These are phyloP conservation scores for Lasioglossum lativentre DNA, from an alignment of 2,888 invertebrate species.

Conservation along the genomic window DNA sequence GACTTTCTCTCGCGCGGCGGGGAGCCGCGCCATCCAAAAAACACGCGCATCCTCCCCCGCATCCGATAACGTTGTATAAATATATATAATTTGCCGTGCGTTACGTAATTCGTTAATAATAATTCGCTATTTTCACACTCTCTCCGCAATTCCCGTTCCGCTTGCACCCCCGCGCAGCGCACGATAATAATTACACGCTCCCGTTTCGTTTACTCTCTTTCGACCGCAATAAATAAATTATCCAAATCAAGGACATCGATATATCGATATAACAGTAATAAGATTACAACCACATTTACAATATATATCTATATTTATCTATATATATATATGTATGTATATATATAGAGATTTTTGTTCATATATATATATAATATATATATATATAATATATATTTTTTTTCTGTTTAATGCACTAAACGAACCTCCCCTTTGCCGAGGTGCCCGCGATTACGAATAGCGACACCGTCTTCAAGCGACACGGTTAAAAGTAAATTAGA, in stretches of 20 bases:
- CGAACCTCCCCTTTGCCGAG: conserved; percentile 68
- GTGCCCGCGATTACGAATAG: conserved; percentile 66
- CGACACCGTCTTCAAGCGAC: conserved; percentile 62
- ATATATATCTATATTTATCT: conserved; percentile 71
- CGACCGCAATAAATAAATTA: conserved; percentile 82
- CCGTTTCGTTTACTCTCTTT: conserved; percentile 50
- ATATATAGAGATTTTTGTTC: conserved; percentile 37
- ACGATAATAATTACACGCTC: conserved; percentile 67
- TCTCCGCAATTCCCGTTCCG: conserved; percentile 46
- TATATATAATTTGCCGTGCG: conserved; percentile 74
- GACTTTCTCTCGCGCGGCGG: conserved; percentile 55
- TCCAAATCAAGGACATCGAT: conserved; percentile 79
- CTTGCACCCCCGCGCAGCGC: conserved; percentile 38
- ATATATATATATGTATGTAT: conserved; percentile 62
- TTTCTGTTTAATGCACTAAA: conserved; percentile 72
- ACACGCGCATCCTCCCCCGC: conserved; percentile 8
- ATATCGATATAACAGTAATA: conserved; percentile 75
- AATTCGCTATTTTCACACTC: conserved; percentile 64
- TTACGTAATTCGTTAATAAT: conserved; percentile 57
- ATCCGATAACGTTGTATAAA: conserved; percentile 74
- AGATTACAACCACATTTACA: conserved; percentile 78
- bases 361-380: conserved; percentile 60
- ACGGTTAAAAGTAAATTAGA: conserved; percentile 66
- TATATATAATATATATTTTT: conserved; percentile 60
- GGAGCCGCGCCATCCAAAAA: background rate